Evolutionary conservation across 2,888 invertebrate species (phyloP).

Genomic region (Sinotaia quadrata): DNA sequence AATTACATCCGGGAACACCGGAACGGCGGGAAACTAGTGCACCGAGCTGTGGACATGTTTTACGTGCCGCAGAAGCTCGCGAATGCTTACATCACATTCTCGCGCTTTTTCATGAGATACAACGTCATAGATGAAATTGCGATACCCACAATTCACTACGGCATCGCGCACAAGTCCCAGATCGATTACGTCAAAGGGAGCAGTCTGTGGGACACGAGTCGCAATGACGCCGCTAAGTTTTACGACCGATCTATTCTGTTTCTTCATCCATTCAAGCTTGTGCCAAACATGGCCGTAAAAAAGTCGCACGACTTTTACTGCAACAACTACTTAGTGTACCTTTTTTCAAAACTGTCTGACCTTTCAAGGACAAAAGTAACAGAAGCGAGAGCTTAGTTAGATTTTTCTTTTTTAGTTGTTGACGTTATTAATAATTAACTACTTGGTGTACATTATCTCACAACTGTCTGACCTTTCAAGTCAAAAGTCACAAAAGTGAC

Average conservation of each 20-base stretch:
- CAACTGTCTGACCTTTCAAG: no score
- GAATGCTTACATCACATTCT: background rate
- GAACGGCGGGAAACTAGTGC: background rate
- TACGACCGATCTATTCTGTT: background rate
- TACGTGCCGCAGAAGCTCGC: slow-evolving; percentile 12
- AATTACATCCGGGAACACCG: slow-evolving; percentile 9
- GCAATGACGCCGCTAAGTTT: background rate
- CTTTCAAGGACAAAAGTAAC: background rate
- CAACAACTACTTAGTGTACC: background rate
- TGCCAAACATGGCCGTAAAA: background rate
- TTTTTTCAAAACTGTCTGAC: background rate
- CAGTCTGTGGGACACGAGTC: slow-evolving; percentile 8
- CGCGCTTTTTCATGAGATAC: slow-evolving; percentile 9
- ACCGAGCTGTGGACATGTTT: slow-evolving; percentile 20
- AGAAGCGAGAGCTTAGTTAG: no score
- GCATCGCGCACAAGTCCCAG: background rate
- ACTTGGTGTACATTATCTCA: no score
- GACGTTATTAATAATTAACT: no score
- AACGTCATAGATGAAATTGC: slow-evolving; percentile 13
- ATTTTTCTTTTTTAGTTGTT: no score
- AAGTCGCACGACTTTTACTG: background rate
- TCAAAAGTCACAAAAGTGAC: no score
- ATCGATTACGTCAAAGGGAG: background rate
- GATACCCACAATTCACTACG: slow-evolving; percentile 13
- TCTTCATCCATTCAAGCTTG: slow-evolving; percentile 17